phyloP scores from a whole-genome alignment of 2,113 vertebrate species.

The Rhinopomastus cyanomelas region DNA sequence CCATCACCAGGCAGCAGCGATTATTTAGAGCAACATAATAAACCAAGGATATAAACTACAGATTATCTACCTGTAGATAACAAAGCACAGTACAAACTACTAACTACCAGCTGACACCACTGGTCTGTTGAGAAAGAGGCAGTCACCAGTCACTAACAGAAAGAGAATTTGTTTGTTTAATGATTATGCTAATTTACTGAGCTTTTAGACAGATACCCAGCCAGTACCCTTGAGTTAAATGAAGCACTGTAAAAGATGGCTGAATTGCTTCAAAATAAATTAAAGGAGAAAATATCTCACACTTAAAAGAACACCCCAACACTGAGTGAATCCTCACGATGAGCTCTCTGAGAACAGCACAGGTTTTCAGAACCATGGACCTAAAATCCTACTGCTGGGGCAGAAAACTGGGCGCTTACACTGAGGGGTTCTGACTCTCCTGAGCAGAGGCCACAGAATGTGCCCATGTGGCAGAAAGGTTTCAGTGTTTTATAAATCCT shows the following conservation, averaged over 20 bases:
- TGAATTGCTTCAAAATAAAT: constrained; percentile 32
- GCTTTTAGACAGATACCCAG: background rate
- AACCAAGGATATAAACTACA: background rate
- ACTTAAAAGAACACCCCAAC: background rate
- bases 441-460: background rate
- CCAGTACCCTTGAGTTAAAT: constrained; percentile 14
- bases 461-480: background rate
- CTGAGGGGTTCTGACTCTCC: background rate
- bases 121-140: background rate
- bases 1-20: background rate
- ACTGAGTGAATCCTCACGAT: background rate
- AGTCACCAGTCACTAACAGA: background rate
- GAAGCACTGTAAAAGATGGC: constrained; percentile 6
- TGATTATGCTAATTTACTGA: constrained; percentile 31
- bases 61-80: background rate
- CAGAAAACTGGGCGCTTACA: background rate
- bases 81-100: background rate
- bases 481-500: background rate
- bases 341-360: background rate
- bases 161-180: constrained; percentile 23
- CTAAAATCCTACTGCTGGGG: background rate
- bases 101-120: background rate
- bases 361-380: background rate
- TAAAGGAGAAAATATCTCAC: background rate
- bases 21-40: background rate